These are phyloP conservation scores for Anadara kagoshimensis DNA, from an alignment of 1,140 invertebrate genomes.

Conservation along the genomic window DNA sequence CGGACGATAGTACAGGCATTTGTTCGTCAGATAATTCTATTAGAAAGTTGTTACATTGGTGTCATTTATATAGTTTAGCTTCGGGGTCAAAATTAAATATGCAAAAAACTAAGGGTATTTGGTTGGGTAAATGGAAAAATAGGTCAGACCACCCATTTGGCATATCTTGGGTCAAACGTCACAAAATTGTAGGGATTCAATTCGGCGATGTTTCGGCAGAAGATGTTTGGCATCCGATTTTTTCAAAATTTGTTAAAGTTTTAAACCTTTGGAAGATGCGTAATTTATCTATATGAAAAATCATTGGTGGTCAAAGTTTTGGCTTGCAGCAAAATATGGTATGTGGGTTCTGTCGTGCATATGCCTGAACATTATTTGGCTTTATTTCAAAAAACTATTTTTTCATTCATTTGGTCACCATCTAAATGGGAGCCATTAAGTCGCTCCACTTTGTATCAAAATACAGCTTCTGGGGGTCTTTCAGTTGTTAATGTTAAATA, in stretches of 20 bases:
- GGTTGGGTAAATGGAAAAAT: too few species aligned
- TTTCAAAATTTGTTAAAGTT: slow-evolving; percentile 32
- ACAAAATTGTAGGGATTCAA: too few species aligned
- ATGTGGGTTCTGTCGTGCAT: too few species aligned
- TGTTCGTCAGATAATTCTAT: slow-evolving; percentile 35
- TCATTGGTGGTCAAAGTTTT: slow-evolving; percentile 40
- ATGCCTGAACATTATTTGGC: too few species aligned
- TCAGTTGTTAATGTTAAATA: slow-evolving; percentile 34
- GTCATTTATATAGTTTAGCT: too few species aligned
- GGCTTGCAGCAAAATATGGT: slow-evolving; percentile 46
- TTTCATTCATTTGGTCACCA: too few species aligned
- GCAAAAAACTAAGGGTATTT: too few species aligned
- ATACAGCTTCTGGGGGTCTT: slow-evolving; percentile 33
- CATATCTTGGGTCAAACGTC: too few species aligned
- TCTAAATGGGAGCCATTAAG: slow-evolving; percentile 41
- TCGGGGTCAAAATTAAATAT: too few species aligned
- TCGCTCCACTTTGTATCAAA: slow-evolving; percentile 23
- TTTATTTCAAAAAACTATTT: too few species aligned
- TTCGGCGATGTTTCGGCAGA: too few species aligned
- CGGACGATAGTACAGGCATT: slow-evolving; percentile 48
- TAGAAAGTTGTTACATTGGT: slow-evolving; percentile 32
- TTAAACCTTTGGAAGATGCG: slow-evolving; percentile 26
- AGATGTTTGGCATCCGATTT: slow-evolving; percentile 40
- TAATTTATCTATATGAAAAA: slow-evolving; percentile 45
- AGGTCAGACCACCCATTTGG: too few species aligned